Base-by-base conservation (phyloP, 2,113 vertebrate genomes). In the Embiotoca jacksoni region DNA sequence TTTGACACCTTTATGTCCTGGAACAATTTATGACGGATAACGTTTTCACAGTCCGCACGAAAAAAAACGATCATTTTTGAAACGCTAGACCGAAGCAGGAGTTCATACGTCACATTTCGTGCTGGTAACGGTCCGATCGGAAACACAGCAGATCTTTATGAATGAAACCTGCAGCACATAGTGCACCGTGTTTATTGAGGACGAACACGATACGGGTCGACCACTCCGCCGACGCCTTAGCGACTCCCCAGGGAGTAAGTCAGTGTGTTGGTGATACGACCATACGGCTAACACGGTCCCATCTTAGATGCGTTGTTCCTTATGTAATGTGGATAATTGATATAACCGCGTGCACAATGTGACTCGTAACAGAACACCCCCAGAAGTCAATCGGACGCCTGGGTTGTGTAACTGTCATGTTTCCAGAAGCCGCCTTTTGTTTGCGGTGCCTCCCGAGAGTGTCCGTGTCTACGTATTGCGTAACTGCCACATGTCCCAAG, bases 371-470 rank as follows among this genome's bases (percentile, higher is more conserved):
- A 88, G 15, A 64, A 66, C 87, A 73, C 83, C 80, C 86, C 52
- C 31, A 36, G 73, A 30, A 88, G 72, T 64, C 78, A 44, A 62
- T 83, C 72, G 67, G 54, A 56, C 58, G 66, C 79, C 23, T 66
- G 66, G 62, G 77, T 88, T 89, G 79, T 83, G 84, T 88, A 86
- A 85, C 67, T 74, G 70, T 78, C 62, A 50, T 72, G 58, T 82
- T 89, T 75, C 72, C 75, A 58, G 62, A 47, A 77, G 72, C 23
- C 0, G 44, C 16, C 73, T 88, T 23, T 86, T 85, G 81, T 86
- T 76, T 9, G 49, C 55, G 5, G 60, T 10, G 55, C 56, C 81
- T 69, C 81, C 55, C 63, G 78, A 67, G 78, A 75, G 73, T 31
- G 79, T 83, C 56, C 80, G 80, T 85, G 36, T 84, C 73, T 79